A percentile compares a stretch with the other conserved stretches of the same genome.
Conservation (phyloP, 2,888 invertebrate genomes). For the Molorchus minor region DNA sequence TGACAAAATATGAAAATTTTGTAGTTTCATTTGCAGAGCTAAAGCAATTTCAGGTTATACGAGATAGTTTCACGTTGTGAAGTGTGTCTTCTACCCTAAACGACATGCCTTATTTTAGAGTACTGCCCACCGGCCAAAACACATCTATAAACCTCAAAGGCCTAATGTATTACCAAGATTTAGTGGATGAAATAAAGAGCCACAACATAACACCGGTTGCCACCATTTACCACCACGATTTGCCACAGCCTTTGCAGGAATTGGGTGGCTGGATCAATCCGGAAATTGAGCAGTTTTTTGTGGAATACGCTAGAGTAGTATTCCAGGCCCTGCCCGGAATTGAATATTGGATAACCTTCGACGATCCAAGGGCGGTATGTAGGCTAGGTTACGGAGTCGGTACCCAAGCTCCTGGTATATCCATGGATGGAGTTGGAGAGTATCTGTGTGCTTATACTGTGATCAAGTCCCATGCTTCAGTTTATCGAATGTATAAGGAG, state of each 20-base stretch:
- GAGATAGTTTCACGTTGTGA: no score
- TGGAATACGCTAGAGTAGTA: constrained; percentile 67
- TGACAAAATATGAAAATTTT: no score
- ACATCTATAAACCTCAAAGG: constrained; percentile 73
- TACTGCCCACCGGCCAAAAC: constrained; percentile 73
- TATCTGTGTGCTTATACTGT: constrained; percentile 73
- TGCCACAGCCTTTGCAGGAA: constrained; percentile 64
- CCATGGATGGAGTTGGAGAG: constrained; percentile 68
- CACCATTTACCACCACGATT: constrained; percentile 67
- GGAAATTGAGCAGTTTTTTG: constrained; percentile 68
- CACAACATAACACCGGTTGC: constrained; percentile 66
- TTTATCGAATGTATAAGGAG: constrained; percentile 71
- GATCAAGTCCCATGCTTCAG: constrained; percentile 73
- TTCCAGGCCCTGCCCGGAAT: constrained; percentile 67
- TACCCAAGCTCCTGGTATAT: constrained; percentile 65
- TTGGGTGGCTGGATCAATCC: constrained; percentile 73
- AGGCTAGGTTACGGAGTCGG: constrained; percentile 66
- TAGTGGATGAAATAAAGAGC: constrained; percentile 69
- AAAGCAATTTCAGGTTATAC: no score
- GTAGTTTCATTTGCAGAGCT: no score
- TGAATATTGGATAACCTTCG: constrained; percentile 75
- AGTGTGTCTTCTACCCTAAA: no score
- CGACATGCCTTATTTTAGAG: constrained; percentile 61
- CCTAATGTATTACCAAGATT: constrained; percentile 76
- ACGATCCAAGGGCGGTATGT: constrained; percentile 64